Evolutionary conservation across 2,113 vertebrate genomes (phyloP).

Genomic region (Platichthys flesus): DNA sequence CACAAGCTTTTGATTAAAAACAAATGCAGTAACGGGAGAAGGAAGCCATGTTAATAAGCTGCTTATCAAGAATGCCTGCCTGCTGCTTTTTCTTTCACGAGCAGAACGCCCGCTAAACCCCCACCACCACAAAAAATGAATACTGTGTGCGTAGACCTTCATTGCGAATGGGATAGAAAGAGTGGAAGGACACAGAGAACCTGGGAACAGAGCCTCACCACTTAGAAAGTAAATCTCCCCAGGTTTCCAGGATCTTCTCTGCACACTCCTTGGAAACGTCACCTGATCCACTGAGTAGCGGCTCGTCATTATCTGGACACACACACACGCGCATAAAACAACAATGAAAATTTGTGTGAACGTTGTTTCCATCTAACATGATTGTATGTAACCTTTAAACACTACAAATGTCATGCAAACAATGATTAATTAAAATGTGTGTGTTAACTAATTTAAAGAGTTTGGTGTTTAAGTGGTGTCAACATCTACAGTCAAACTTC

Average conservation of each 20-base stretch:
- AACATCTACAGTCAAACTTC: too few species aligned
- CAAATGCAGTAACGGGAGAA: conserved; percentile 61
- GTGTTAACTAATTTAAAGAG: background rate
- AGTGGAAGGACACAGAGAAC: background rate
- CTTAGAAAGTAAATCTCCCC: conserved; percentile 97
- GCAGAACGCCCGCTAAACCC: conserved; percentile 34
- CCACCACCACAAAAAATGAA: conserved; percentile 4
- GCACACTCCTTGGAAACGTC: conserved; percentile 99
- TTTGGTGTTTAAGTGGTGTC: background rate
- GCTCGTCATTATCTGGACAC: conserved; percentile 94
- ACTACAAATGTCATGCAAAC: too few species aligned
- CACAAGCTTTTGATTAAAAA: conserved; percentile 75
- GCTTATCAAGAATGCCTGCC: conserved; percentile 55
- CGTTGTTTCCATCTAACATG: background rate
- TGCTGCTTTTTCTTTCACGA: conserved; percentile 18
- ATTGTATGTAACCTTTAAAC: background rate
- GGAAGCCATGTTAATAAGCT: conserved; percentile 68
- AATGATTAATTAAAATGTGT: too few species aligned
- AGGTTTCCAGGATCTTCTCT: conserved; percentile 98
- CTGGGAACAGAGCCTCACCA: conserved; percentile 84
- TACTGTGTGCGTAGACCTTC: conserved; percentile 2
- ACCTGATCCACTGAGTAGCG: conserved; percentile 95
- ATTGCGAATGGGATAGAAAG: background rate
- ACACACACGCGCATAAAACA: background rate
- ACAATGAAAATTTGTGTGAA: background rate